Base-by-base conservation (phyloP, 2,797 vertebrate species). In the Nannoperca australis region DNA sequence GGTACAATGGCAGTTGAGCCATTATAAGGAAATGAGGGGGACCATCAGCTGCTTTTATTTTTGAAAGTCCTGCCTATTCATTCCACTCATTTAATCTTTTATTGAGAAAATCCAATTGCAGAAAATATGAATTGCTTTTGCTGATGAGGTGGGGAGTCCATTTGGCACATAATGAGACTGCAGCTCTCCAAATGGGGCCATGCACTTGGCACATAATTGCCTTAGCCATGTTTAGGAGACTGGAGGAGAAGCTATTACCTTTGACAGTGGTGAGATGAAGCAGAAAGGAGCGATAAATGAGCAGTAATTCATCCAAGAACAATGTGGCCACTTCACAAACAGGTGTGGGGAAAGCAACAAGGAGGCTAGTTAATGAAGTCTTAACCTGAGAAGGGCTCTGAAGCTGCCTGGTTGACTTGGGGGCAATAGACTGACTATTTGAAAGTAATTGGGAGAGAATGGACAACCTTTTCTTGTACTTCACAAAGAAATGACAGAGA, bases 191-290 rank as follows among this genome's bases (percentile, higher is more conserved):
- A 90, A 84, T 73, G 54, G 67, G 56, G 47, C 81, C 38, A 4
- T 47, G 71, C 81, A 79, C 83, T 87, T 82, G 73, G 75, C 86
- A 85, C 62, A 85, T 80, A 88, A 92, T 79, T 81, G 86, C 70
- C 73, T 79, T 75, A 84, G 88, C 75, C 58, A 58, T 70, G 62
- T 87, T 88, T 67, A 59, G 78, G 79, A 81, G 85, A 81, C 56
- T 51, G 65, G 70, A 76, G 76, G 75, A 76, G 62, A 85, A 87
- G 78, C 77, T 80, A 79, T 88, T 87, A 86, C 78, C 54, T 82
- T 53, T 79, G 81, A 81, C 76, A 84, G 72, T 14, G 36, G 54
- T 14, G 79, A 70, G 72, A 60, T 40, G 49, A 55, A 78, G 62
- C 22, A 45, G 40, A 77, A 76, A 86, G 67, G 15, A 20, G 71